Evolutionary conservation across 2,797 vertebrate species (phyloP), one percentile per base, ranked within the genome.

Genomic region (Fistularia commersonii): DNA sequence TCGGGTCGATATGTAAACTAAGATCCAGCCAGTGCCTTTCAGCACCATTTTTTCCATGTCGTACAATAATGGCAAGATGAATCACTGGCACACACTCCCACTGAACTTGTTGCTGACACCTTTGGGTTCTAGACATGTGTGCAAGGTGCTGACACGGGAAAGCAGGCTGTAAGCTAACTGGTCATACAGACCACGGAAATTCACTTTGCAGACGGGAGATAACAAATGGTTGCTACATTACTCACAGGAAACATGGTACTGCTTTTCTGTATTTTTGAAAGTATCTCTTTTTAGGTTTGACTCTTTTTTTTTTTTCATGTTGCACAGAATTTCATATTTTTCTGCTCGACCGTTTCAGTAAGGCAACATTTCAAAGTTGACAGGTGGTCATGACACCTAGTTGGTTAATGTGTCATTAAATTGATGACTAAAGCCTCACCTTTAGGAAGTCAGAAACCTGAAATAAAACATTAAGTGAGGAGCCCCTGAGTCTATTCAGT

Each of bases 221-320:
- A 79, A 81, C 72, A 83, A 73, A 68, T 69, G 63, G 76, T 87
- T 78, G 80, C 84, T 81, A 79, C 54, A 80, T 66, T 50, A 80
- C 69, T n/a, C 8, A 61, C 44, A 48, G 57, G 41, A 62, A 73
- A 76, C 51, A 34, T 45, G 44, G 35, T 34, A 40, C 53, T 46
- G 62, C 40, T 59, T 76, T 76, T 58, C 47, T 59, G 57, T 63
- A 69, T 66, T 68, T 69, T 69, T 46, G 31, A 33, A 10, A 35
- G 35, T 51, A 31, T 46, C 51, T 56, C 3, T 51, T 55, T 36
- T 61, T 48, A 55, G 15, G 32, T 64, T 68, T 60, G 49, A 11
- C 15, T 35, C 14, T 11, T 1, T 47, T 47, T n/a, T 23, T 23
- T 23, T 23, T 23, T 23, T 23, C 23, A 2, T 23, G 23, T 2